Conservation (phyloP, 2,797 vertebrate species). For the Sitta carolinensis region DNA sequence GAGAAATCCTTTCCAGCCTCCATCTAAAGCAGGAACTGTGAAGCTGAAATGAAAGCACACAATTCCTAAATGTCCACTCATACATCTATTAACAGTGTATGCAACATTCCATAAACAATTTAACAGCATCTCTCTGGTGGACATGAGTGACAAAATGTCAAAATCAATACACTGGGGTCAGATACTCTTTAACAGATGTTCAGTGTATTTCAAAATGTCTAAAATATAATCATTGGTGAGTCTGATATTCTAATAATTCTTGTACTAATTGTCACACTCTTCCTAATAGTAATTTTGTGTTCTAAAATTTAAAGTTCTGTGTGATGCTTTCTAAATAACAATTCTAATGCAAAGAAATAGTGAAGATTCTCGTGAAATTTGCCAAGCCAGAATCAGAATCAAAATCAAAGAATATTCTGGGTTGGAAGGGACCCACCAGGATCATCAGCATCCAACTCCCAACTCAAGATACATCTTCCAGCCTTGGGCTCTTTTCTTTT, state of each 20-base stretch:
- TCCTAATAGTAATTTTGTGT: neutral
- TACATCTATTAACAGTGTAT: too few relatives aligned
- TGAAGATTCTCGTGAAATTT: neutral
- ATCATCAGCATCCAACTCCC: neutral
- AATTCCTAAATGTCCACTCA: neutral
- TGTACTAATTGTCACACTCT: fast-evolving
- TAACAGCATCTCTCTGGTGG: neutral
- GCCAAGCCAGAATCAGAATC: neutral
- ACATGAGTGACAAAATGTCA: neutral
- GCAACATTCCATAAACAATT: neutral
- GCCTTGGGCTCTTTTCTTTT: neutral
- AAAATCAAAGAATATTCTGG: neutral
- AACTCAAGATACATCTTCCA: neutral
- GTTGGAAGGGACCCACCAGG: neutral
- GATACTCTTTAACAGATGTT: neutral
- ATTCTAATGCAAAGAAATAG: neutral
- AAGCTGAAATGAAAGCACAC: too few relatives aligned
- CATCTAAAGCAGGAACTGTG: neutral
- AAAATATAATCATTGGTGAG: neutral
- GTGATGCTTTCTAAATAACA: neutral
- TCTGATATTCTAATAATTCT: neutral
- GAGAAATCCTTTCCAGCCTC: neutral
- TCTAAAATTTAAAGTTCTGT: neutral
- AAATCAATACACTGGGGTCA: too few relatives aligned
- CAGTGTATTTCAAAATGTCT: neutral